A percentile compares a stretch with the other conserved stretches of the same genome.
These are phyloP conservation scores for Arctopsyche grandis DNA, from an alignment of 1,140 invertebrate genomes.

Conservation along the genomic window DNA sequence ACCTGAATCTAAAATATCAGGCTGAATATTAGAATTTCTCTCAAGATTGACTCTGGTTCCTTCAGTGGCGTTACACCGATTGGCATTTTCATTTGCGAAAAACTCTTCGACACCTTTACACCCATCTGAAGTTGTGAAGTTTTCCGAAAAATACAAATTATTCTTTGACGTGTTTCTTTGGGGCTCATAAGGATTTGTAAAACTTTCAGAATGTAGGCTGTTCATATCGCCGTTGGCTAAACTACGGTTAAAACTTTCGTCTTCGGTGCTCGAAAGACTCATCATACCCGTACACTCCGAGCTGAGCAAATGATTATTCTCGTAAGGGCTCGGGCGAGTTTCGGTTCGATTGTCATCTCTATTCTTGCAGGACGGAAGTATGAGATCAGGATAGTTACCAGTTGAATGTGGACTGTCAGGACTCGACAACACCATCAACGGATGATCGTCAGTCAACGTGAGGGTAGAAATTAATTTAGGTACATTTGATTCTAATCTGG, in stretches of 20 bases:
- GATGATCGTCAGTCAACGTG: conserved; percentile 53
- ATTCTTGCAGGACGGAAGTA: conserved; percentile 44
- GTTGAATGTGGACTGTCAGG: conserved; percentile 52
- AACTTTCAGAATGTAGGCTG: conserved; percentile 48
- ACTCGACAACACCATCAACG: conserved; percentile 52
- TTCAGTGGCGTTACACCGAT: neutral
- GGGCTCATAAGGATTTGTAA: conserved; percentile 47
- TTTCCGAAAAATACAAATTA: conserved; percentile 52
- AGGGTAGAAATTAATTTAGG: conserved; percentile 49
- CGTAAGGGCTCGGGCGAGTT: neutral
- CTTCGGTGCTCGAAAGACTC: conserved; percentile 51
- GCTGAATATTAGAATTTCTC: neutral
- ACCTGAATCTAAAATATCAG: conserved; percentile 34
- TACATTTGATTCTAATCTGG: neutral
- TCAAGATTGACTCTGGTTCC: neutral
- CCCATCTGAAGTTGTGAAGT: conserved; percentile 48
- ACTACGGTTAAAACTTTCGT: conserved; percentile 51
- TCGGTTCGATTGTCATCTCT: conserved; percentile 17
- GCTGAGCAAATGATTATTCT: conserved; percentile 41
- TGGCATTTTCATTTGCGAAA: conserved; percentile 34
- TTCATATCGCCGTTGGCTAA: conserved; percentile 48
- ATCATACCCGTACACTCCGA: conserved; percentile 51
- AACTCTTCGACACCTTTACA: conserved; percentile 46
- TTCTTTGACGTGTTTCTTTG: conserved; percentile 53
- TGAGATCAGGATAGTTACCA: conserved; percentile 51